Base-by-base conservation (phyloP, 2,113 vertebrate species). In the Neolamprologus longior region DNA sequence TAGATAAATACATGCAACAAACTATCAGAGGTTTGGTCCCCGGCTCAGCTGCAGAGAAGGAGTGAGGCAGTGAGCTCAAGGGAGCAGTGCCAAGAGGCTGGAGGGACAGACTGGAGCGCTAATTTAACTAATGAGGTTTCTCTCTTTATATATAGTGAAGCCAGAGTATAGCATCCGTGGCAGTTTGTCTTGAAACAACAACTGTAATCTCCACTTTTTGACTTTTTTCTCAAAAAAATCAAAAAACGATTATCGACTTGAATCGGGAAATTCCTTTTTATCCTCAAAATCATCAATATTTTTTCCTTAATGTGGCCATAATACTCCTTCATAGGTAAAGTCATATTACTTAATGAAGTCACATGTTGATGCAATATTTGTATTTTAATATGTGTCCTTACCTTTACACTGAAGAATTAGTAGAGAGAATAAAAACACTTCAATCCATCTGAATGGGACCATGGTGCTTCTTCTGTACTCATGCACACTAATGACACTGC, bases 391-490 rank as follows among this genome's bases (percentile, higher is more conserved):
- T 10, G 35, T 2, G 35, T 55, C 4, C 76, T 81, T 21, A 90
- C 85, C 88, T 87, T 54, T 9, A 4, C 61, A 66, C 4, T 10
- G 55, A 24, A 71, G 7, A 3, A 57, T 31, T 80, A 83, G 12
- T 14, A 82, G 37, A 45, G 52, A 12, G 35, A 84, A 61, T 15
- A 47, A 83, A 89, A 71, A 47, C 37, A 37, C 19, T 3, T 21
- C 6, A 28, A 86, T 13, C 73, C 61, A 11, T 26, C 35, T 66
- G 26, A 76, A 15, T 35, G 6, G 26, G 54, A 7, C 11, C 89
- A 73, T 84, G 4, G 28, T 55, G 10, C 42, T 58, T 52, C 52
- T 84, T 26, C 42, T 42, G 21, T 11, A 3, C 15, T 35, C 45
- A 53, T 11, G 9, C 50, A 28, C 8, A 73, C 35, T 11, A 55